Conservation (phyloP, 2,797 vertebrate genomes). For the Otolemur crassicaudatus region DNA sequence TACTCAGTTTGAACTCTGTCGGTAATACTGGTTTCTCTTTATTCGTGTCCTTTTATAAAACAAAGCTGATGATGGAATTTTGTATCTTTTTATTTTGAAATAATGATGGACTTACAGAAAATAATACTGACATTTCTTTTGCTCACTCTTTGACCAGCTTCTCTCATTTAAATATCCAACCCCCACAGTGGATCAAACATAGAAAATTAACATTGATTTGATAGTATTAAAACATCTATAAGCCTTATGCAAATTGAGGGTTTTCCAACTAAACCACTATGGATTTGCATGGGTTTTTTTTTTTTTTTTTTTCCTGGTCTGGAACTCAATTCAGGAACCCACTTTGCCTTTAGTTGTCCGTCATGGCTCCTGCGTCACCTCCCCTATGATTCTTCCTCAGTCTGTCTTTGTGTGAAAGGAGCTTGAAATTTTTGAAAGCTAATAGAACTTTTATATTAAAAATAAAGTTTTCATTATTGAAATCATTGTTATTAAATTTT, state of each 20-base stretch:
- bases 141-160: not conserved
- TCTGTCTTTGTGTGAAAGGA: not conserved
- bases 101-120: not conserved
- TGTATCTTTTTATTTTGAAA: conserved; percentile 40
- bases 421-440: not conserved
- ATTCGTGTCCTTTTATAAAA: not conserved
- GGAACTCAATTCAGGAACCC: not conserved
- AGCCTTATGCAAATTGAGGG: not conserved
- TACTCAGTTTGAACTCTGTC: not conserved
- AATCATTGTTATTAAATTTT: not conserved
- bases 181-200: not conserved
- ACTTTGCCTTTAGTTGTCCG: not conserved
- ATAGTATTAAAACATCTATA: not conserved
- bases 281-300: no score
- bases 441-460: not conserved
- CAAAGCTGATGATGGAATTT: not conserved
- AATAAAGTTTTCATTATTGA: not conserved
- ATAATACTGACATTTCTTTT: not conserved
- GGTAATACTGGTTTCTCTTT: not conserved
- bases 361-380: not conserved
- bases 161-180: not conserved
- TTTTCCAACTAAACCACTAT: not conserved
- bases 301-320: not conserved
- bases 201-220: not conserved
- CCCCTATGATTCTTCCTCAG: not conserved